Conservation (phyloP, 2,888 invertebrate species). For the Ophion obscuratus region DNA sequence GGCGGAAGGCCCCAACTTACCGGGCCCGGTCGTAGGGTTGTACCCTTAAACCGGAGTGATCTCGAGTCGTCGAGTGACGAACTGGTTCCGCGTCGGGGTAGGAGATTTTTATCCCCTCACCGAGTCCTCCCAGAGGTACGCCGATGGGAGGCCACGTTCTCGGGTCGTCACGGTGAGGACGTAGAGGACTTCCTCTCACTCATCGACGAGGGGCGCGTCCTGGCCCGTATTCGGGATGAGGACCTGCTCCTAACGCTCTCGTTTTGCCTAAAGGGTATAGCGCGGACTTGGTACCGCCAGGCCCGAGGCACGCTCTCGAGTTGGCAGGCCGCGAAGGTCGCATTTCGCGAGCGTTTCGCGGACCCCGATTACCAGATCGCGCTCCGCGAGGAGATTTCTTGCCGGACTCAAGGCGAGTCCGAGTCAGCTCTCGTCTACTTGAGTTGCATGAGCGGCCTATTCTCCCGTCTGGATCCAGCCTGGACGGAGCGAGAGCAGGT, state of each 20-base stretch:
- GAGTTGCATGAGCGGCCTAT: slow-evolving; percentile 25
- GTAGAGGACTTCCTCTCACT: slow-evolving; percentile 30
- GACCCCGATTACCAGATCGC: slow-evolving; percentile 33
- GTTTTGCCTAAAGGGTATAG: slow-evolving; percentile 15
- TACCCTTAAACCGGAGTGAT: no score
- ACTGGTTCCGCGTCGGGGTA: no score
- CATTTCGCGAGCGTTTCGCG: slow-evolving; percentile 9
- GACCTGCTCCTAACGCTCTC: slow-evolving; percentile 27
- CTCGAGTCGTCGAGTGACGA: no score
- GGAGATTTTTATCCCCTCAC: no score
- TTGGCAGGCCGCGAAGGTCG: slow-evolving; percentile 16
- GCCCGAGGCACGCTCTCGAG: not conserved
- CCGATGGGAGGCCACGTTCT: slow-evolving; percentile 13
- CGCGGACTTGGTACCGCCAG: slow-evolving; percentile 38
- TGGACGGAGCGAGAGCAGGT: no score
- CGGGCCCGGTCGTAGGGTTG: no score
- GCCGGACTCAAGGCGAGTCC: slow-evolving; percentile 4
- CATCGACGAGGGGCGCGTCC: slow-evolving; percentile 31
- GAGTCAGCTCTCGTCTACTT: slow-evolving; percentile 21
- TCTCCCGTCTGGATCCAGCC: no score
- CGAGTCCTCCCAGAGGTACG: no score
- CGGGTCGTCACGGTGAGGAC: not conserved
- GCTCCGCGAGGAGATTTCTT: not conserved
- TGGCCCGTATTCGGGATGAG: not conserved
- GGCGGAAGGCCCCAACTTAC: no score